These are phyloP conservation scores for Guaruba guarouba DNA, from an alignment of 2,113 vertebrate species.

Conservation along the genomic window DNA sequence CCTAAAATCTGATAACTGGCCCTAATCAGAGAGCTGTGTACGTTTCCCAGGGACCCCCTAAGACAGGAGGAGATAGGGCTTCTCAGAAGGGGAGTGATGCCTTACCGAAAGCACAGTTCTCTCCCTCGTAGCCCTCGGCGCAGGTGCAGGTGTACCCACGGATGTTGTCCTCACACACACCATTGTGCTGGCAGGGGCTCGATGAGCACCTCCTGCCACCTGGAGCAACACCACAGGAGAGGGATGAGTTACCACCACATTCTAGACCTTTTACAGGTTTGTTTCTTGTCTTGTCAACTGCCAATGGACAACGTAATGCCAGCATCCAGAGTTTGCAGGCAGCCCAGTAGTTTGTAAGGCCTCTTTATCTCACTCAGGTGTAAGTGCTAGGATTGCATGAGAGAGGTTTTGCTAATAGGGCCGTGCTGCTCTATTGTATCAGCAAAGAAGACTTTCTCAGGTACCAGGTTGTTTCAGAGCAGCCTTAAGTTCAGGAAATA, in stretches of 20 bases:
- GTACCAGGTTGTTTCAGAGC: neutral
- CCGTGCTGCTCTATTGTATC: neutral
- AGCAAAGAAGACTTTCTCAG: neutral
- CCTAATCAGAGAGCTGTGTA: accelerated
- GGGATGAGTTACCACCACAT: neutral
- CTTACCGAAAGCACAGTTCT: constrained; percentile 77
- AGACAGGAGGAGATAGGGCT: accelerated
- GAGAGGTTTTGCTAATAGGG: neutral
- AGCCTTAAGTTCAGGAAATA: neutral
- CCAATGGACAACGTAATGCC: neutral
- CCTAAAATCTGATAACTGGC: accelerated
- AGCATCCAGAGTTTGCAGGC: neutral
- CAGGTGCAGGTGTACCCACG: constrained; percentile 83
- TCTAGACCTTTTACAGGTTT: neutral
- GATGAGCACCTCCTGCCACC: constrained; percentile 79
- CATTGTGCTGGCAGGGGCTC: constrained; percentile 83
- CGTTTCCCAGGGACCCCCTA: accelerated
- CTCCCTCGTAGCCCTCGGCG: constrained; percentile 71
- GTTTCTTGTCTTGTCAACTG: neutral
- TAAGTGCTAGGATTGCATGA: neutral
- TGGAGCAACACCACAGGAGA: neutral
- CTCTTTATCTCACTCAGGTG: neutral
- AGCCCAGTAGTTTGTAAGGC: neutral
- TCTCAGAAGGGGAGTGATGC: neutral
- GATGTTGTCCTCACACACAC: constrained; percentile 75